These are phyloP conservation scores for Copsychus sechellarum DNA, from an alignment of 2,113 vertebrate genomes.

Conservation along the genomic window DNA sequence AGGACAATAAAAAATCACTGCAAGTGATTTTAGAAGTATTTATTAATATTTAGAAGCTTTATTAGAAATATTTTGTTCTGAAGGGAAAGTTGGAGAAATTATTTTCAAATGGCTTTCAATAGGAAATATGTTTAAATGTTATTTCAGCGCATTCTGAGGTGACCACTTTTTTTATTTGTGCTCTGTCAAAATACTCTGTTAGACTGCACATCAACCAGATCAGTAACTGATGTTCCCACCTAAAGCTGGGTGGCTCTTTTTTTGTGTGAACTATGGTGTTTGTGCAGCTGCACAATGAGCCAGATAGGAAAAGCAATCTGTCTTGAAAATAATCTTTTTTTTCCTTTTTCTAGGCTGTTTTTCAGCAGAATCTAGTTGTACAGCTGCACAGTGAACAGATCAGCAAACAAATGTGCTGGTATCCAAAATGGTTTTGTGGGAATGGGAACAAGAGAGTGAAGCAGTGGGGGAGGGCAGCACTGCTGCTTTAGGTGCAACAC, in stretches of 20 bases:
- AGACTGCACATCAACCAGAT: background rate
- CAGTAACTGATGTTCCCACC: background rate
- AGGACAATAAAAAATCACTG: background rate
- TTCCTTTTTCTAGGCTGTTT: background rate
- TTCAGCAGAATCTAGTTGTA: conserved; percentile 26
- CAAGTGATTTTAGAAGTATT: background rate
- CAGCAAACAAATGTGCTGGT: conserved; percentile 42
- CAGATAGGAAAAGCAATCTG: conserved; percentile 45
- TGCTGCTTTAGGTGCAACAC: background rate
- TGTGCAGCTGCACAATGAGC: conserved; percentile 48
- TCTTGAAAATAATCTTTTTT: background rate
- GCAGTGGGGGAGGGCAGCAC: background rate
- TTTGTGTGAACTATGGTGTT: background rate
- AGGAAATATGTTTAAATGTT: background rate
- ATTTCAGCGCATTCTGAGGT: background rate
- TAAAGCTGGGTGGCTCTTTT: background rate
- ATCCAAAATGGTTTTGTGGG: background rate
- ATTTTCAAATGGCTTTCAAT: background rate
- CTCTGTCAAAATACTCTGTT: background rate
- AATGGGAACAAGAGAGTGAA: background rate
- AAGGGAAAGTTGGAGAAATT: background rate
- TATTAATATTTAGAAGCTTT: background rate
- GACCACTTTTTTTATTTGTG: background rate
- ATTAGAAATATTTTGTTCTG: background rate
- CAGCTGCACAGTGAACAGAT: conserved; percentile 42